phyloP scores from a whole-genome alignment of 2,888 invertebrate species.

The Dorcus parallelipipedus region DNA sequence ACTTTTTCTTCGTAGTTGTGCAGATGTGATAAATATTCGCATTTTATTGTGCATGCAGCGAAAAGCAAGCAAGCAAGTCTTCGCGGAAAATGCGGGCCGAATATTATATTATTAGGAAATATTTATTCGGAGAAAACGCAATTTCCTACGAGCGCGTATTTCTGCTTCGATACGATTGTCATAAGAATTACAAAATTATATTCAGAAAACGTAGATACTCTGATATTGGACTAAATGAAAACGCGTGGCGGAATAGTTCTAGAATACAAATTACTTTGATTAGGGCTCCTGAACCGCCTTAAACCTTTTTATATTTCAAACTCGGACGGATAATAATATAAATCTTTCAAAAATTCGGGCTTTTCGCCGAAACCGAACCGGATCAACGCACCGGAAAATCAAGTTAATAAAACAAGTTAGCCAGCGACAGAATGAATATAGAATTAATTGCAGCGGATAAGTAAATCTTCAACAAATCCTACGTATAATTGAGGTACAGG shows the following conservation, averaged over 20 bases:
- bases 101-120: too few species aligned
- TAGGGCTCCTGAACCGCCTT: conserved; percentile 18
- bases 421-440: conserved; percentile 20
- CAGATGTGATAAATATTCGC: background rate
- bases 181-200: conserved; percentile 24
- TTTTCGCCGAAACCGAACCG: background rate
- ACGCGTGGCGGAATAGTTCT: conserved; percentile 21
- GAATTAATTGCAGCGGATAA: conserved; percentile 25
- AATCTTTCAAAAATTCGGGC: conserved; percentile 5
- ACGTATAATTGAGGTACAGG: conserved; percentile 23
- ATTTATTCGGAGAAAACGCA: too few species aligned
- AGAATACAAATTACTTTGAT: conserved; percentile 30
- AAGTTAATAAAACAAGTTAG: conserved; percentile 4
- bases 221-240: conserved; percentile 29
- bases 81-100: background rate
- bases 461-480: conserved; percentile 23
- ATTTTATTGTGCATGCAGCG: background rate
- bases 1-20: background rate
- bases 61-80: background rate
- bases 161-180: conserved; percentile 1
- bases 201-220: conserved; percentile 25
- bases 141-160: background rate
- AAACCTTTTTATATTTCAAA: conserved; percentile 22
- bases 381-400: background rate
- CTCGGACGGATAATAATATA: conserved; percentile 14